Percentiles rank a stretch among this genome's conserved stretches.
Conservation (phyloP, 2,888 invertebrate genomes). For the Caenorhabditis afra region DNA sequence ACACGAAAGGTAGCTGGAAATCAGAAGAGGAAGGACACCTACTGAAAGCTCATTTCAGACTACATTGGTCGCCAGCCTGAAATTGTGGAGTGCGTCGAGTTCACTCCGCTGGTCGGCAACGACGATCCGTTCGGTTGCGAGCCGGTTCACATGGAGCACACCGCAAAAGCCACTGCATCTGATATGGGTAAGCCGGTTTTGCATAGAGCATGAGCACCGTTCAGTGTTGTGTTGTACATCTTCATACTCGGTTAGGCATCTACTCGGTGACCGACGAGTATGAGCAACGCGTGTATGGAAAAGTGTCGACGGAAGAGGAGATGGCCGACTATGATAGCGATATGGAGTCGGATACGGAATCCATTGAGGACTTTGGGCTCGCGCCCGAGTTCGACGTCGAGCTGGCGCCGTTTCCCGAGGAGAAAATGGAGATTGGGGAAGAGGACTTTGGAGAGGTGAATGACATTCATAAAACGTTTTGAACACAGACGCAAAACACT, state of each 20-base stretch:
- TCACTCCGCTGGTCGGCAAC: constrained; percentile 69
- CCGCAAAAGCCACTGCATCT: not conserved
- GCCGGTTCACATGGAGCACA: constrained; percentile 10
- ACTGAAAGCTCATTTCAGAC: constrained; percentile 63
- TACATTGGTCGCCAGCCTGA: constrained; percentile 77
- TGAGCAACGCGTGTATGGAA: constrained; percentile 54
- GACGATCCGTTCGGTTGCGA: constrained; percentile 47
- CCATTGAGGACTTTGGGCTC: constrained; percentile 49
- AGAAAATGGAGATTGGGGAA: constrained; percentile 31
- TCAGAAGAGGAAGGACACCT: not conserved
- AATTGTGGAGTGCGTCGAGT: constrained; percentile 76
- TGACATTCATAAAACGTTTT: not conserved
- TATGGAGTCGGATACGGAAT: constrained; percentile 39
- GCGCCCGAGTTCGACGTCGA: constrained; percentile 57
- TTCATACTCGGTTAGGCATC: constrained; percentile 33
- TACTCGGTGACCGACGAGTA: constrained; percentile 61
- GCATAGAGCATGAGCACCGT: not conserved
- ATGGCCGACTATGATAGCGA: constrained; percentile 15
- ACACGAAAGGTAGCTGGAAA: constrained; percentile 43
- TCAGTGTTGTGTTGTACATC: not conserved
- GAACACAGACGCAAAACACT: not conserved
- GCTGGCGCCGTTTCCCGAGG: constrained; percentile 29
- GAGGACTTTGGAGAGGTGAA: constrained; percentile 37
- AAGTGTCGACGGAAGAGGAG: constrained; percentile 19
- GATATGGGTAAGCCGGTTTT: constrained; percentile 48